A percentile compares a stretch with the other conserved stretches of the same genome.
Conservation (phyloP, 2,797 vertebrate genomes). For the Leptatherina wallacei region DNA sequence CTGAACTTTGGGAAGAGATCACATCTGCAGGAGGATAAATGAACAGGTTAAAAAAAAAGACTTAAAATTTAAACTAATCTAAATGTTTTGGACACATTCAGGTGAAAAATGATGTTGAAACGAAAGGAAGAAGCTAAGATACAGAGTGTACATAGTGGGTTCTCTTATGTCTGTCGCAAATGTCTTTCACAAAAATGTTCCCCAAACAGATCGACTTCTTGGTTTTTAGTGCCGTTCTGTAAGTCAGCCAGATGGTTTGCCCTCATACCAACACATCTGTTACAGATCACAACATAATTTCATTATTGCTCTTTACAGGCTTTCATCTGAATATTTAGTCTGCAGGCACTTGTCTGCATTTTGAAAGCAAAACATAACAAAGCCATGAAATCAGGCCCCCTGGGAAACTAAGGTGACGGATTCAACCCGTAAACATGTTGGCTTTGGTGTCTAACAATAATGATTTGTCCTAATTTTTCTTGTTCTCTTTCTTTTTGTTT, state of each 20-base stretch:
- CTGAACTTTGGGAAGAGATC: no score
- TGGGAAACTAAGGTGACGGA: neutral
- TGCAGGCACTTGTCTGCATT: neutral
- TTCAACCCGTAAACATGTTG: conserved; percentile 10
- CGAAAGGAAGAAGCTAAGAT: no score
- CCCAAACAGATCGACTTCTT: neutral
- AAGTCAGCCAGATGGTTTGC: no score
- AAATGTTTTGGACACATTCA: no score
- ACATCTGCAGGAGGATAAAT: neutral
- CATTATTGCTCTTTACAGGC: neutral
- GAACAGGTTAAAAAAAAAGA: no score
- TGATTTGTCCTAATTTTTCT: neutral
- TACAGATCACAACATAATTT: neutral
- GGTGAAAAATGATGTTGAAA: no score
- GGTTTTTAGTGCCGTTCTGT: neutral
- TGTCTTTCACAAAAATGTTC: neutral
- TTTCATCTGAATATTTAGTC: neutral
- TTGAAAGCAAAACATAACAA: neutral
- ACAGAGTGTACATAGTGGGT: no score
- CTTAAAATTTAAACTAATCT: no score
- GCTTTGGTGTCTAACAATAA: conserved; percentile 14
- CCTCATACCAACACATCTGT: conserved; percentile 4
- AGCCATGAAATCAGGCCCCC: neutral
- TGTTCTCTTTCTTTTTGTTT: neutral
- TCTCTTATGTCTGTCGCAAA: neutral